Percentiles rank a stretch among this genome's conserved stretches.
These are phyloP conservation scores for Neodiprion virginianus DNA, from an alignment of 1,140 invertebrate genomes.

Conservation along the genomic window DNA sequence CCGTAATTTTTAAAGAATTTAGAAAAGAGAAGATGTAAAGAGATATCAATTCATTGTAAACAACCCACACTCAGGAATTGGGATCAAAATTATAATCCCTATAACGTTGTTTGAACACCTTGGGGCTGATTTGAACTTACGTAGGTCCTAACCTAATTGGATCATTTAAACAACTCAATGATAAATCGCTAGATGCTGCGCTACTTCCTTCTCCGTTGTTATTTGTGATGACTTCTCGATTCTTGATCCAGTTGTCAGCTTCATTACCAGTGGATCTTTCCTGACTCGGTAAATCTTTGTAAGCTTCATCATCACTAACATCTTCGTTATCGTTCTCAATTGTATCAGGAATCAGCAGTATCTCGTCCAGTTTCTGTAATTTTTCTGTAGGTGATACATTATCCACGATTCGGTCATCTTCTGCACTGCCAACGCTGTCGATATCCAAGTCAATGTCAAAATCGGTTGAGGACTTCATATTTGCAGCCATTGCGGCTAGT, in stretches of 20 bases:
- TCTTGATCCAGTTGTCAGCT: background rate
- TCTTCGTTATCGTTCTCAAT: conserved; percentile 10
- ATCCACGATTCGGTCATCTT: conserved; percentile 29
- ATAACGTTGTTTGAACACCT: background rate
- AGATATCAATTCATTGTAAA: too few relatives aligned
- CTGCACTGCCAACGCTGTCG: conserved; percentile 25
- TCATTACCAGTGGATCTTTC: background rate
- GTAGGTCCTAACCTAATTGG: conserved; percentile 55
- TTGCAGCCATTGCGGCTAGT: conserved; percentile 56
- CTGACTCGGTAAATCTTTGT: background rate
- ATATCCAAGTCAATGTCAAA: conserved; percentile 34
- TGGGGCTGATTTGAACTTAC: conserved; percentile 51
- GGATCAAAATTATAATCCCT: background rate
- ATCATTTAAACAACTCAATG: conserved; percentile 50
- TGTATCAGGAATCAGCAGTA: conserved; percentile 42
- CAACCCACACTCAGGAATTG: background rate
- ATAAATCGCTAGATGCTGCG: conserved; percentile 41
- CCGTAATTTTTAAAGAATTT: too few relatives aligned
- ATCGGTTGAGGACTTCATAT: conserved; percentile 44
- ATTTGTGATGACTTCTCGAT: conserved; percentile 13
- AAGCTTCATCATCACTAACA: conserved; percentile 16
- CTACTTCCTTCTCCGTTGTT: conserved; percentile 29
- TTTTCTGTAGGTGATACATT: conserved; percentile 28
- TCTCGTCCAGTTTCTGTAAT: conserved; percentile 42
- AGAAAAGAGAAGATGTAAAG: too few relatives aligned